Base-by-base conservation (phyloP, 2,113 vertebrate genomes). In the Leucopternis melanops region DNA sequence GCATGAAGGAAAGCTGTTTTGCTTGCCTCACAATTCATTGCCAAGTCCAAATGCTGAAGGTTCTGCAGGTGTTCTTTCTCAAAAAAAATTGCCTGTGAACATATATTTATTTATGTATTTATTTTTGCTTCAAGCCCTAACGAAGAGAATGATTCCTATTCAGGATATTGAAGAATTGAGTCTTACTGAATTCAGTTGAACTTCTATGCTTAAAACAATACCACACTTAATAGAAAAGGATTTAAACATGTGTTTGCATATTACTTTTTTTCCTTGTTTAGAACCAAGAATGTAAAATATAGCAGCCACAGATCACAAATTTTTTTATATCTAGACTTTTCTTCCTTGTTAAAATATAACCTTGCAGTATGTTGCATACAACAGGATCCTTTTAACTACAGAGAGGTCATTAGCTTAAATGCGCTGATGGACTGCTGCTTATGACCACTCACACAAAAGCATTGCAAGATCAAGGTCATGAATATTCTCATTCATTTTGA, bases 1-100 rank as follows among this genome's bases (percentile, higher is more conserved):
- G 55, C 86, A 96, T 81, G 87, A 98, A 94, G 63, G 42, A 54
- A 77, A 97, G 82, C 95, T 95, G 97, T 96, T 9, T 97, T 57
- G 38, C 80, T 97, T 86, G 72, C 96, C 71, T 94, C 78, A 85
- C 65, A 77, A 31, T 97, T 97, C 70, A 92, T 92, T 9, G 92
- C 88, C 44, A 97, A 69, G 92, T 96, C 93, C 94, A 98, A 49
- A 78, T 93, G 90, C 81, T 97, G 81, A 31, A 98, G 87, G 38
- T 95, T 90, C 84, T 86, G 58, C 70, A 96, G 88, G 63, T 50
- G 50, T 27, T 81, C 87, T 40, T 67, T 74, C 66, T 81, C 73
- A 81, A 97, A 93, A 93, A 91, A 97, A 94, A 27, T 17, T 22
- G 79, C 90, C 97, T 97, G 63, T 27, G 47, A 82, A 70, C 81